Evolutionary conservation across 2,797 vertebrate genomes (phyloP), one percentile per base, ranked within the genome.

Genomic region (Pangasius macronema): DNA sequence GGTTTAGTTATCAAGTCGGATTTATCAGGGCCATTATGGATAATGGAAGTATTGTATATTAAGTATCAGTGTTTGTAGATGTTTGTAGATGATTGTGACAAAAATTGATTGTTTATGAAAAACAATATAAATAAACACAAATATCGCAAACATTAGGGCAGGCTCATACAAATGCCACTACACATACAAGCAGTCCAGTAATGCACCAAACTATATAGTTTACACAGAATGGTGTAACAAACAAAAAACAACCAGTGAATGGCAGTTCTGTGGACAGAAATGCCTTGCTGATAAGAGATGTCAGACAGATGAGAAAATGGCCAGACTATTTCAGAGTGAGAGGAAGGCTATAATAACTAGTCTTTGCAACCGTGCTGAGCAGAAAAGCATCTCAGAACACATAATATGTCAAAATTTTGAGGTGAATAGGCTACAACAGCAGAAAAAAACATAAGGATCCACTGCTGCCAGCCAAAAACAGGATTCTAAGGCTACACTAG

Each of bases 1-100:
- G 57, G 75, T 53, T 76, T 27, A 72, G 59, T 89, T 87, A 91
- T 72, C 68, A 73, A 42, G 88, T 90, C 83, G 85, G 53, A 7
- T 42, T 5, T 75, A 68, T 18, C 33, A 84, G 76, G 81, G 39
- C 14, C 33, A 39, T 53, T 18, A 65, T 20, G 46, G 39, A 79
- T 1, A 80, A 67, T 82, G 3, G 46, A 86, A 27, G 16, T 27
- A 33, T 49, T 70, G 70, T 46, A 9, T 42, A 42, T 42, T 42
- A 42, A 42, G 42, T 42, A 24, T 70, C 30, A 65, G 5, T 70
- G 46, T 36, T 65, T 82, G 67, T 46, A n/a, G 59, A 2, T 53
- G 51, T 49, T 49, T 49, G 49, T 51, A 51, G 49, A 10, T 49
- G 39, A 63, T 16, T 72, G n/a, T 63, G 68, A 82, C 39, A 75